A percentile compares a stretch with the other conserved stretches of the same genome.
Conservation (phyloP, 1,140 invertebrate genomes). For the Aphelinus certus region DNA sequence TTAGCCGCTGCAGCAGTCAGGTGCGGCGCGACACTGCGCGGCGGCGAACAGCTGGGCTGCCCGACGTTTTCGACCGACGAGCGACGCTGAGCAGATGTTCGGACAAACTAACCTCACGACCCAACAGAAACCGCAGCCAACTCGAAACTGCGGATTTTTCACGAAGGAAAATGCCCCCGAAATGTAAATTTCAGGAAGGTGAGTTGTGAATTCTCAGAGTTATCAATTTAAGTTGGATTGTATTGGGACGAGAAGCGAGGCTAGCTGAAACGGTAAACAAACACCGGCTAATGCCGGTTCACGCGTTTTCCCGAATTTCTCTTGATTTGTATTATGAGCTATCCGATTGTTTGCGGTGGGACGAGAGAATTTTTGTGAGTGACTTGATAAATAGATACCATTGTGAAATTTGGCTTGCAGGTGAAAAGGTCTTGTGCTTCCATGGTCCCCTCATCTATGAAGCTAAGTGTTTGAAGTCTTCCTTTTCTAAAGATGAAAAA, state of each 20-base stretch:
- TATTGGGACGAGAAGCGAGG: no score
- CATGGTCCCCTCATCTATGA: slow-evolving; percentile 95
- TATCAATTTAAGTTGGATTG: no score
- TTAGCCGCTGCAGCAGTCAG: no score
- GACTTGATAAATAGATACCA: neutral
- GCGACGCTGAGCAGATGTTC: slow-evolving; percentile 20
- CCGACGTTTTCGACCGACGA: no score
- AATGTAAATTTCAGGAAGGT: slow-evolving; percentile 64
- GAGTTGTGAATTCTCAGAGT: slow-evolving; percentile 8
- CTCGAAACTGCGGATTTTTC: neutral
- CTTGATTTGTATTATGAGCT: slow-evolving; percentile 22
- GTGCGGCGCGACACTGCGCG: no score
- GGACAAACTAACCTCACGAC: slow-evolving; percentile 27
- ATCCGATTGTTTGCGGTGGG: neutral
- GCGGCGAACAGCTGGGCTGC: no score
- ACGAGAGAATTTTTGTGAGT: neutral
- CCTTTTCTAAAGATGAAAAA: slow-evolving; percentile 84
- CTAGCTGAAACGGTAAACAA: no score
- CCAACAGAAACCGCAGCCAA: no score
- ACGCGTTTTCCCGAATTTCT: neutral
- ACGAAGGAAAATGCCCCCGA: slow-evolving; percentile 56
- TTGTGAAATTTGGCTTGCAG: slow-evolving; percentile 62
- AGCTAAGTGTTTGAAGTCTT: slow-evolving; percentile 91
- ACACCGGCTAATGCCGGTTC: no score
- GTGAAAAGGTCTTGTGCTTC: slow-evolving; percentile 95